Percentiles rank a stretch among this genome's conserved stretches.
phyloP scores from a whole-genome alignment of 2,797 vertebrate species.

The Halcyon badia region DNA sequence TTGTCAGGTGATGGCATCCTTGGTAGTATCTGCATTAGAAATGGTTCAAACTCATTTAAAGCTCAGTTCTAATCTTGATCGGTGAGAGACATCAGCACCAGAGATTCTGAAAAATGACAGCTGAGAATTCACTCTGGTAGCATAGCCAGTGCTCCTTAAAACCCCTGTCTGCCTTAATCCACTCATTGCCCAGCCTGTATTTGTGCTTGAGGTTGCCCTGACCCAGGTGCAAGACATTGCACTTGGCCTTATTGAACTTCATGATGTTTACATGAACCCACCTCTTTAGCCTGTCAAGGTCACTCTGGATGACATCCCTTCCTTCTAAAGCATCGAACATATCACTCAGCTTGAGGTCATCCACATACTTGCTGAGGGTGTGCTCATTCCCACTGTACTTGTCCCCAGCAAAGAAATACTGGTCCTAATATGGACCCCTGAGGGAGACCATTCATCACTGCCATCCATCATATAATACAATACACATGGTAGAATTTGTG shows the following conservation, averaged over 20 bases:
- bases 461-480: background rate
- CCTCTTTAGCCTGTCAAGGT: background rate
- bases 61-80: background rate
- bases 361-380: background rate
- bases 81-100: background rate
- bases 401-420: background rate
- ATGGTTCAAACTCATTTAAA: background rate
- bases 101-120: background rate
- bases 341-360: background rate
- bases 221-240: background rate
- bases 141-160: background rate
- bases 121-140: background rate
- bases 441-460: background rate
- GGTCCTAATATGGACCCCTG: fast-evolving
- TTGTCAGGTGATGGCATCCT: background rate
- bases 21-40: background rate
- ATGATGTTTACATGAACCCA: fast-evolving
- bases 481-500: background rate
- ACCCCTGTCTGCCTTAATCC: background rate
- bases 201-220: background rate
- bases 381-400: background rate
- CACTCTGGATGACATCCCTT: background rate
- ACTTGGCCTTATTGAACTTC: background rate
- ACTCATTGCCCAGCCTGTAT: background rate
- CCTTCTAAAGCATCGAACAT: background rate